phyloP scores from a whole-genome alignment of 2,888 invertebrate species.

The Nebria salina region DNA sequence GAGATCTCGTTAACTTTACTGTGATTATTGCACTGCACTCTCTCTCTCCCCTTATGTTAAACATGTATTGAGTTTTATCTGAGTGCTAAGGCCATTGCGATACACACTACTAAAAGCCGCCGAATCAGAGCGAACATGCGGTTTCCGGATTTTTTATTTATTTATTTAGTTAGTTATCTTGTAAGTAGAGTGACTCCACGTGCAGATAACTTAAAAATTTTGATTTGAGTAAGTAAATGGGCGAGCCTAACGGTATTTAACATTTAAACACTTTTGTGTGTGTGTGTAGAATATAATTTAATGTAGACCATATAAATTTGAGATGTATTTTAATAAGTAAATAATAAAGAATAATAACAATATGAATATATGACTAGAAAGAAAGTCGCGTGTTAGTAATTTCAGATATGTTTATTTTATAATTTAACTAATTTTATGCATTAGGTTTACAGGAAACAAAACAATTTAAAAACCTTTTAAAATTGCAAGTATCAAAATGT shows the following conservation, averaged over 20 bases:
- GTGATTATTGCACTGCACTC: neutral
- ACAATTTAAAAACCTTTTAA: constrained; percentile 23
- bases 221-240: no score
- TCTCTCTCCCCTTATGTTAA: neutral
- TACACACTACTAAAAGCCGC: neutral
- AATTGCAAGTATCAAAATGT: constrained; percentile 16
- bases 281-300: no score
- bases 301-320: no score
- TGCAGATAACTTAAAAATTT: no score
- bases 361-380: no score
- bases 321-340: no score
- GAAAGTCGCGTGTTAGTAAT: neutral
- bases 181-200: no score
- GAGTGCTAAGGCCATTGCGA: neutral
- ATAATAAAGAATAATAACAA: no score
- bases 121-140: neutral
- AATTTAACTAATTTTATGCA: constrained; percentile 15
- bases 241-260: no score
- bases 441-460: constrained; percentile 7
- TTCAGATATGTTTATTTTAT: constrained; percentile 7
- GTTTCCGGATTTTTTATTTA: neutral
- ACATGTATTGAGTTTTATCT: neutral
- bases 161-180: neutral
- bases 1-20: neutral
- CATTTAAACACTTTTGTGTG: no score